phyloP scores from a whole-genome alignment of 2,888 invertebrate species.

The Anagyrus pseudococci region DNA sequence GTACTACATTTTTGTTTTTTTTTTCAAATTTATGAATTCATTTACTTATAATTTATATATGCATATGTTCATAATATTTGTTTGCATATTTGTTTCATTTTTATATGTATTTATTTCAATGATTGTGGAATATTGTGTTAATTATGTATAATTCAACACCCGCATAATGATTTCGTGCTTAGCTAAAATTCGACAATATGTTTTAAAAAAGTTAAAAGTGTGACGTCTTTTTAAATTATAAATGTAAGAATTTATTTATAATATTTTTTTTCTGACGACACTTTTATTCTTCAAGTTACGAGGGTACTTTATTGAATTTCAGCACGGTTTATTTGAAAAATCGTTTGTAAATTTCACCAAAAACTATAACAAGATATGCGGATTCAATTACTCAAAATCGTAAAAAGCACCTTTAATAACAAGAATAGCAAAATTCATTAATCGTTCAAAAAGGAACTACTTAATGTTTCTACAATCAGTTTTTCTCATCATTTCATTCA shows the following conservation, averaged over 20 bases:
- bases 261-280: no score
- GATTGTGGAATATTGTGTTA: slow-evolving; percentile 38
- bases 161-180: slow-evolving; percentile 40
- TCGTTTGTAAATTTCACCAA: slow-evolving; percentile 12
- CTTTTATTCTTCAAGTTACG: no score
- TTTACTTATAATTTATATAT: slow-evolving; percentile 37
- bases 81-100: slow-evolving; percentile 33
- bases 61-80: slow-evolving; percentile 37
- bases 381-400: slow-evolving; percentile 14
- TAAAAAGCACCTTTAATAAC: slow-evolving; percentile 24
- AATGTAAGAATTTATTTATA: no score
- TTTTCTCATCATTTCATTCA: slow-evolving; percentile 15
- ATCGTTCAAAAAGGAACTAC: slow-evolving; percentile 30
- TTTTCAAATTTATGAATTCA: slow-evolving; percentile 38
- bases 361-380: slow-evolving; percentile 19
- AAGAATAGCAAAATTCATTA: slow-evolving; percentile 19
- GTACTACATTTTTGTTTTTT: slow-evolving; percentile 37
- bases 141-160: slow-evolving; percentile 38
- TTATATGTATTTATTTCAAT: slow-evolving; percentile 34
- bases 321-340: no score
- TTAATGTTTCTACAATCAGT: slow-evolving; percentile 10
- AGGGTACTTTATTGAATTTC: no score
- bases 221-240: no score
- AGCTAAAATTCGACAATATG: background rate
- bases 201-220: no score